Evolutionary conservation across 2,888 invertebrate genomes (phyloP), one percentile per base, ranked within the genome.

Genomic region (Pterostichus madidus): DNA sequence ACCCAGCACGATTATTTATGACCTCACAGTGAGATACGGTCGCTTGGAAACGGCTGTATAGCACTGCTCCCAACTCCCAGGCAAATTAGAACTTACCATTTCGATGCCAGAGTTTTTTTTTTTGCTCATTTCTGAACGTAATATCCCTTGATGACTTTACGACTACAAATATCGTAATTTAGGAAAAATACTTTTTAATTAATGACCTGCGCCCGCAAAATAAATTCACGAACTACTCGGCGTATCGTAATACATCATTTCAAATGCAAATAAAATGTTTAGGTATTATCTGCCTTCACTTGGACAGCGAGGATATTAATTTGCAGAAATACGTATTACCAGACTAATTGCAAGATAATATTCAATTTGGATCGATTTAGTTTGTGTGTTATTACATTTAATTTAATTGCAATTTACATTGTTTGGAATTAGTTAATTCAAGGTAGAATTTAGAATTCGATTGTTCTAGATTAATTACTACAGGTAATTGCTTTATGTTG

Each of bases 1-100:
- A 73, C 73, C 64, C 56, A 52, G 13, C 53, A 13, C 44, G 80
- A 80, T 80, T 80, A 80, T 80, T 80, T 80, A 80, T 80, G 31
- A 31, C 80, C 71, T 15, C 13, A 17, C 15, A 68, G 15, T 68
- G 68, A 49, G 64, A 53, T 39, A 44, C 8, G 31, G 78, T 13
- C 52, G 64, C 61, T 24, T 59, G 68, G 80, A 49, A 80, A 10
- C 49, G 17, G 59, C 39, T 46, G 11, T 24, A 49, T 49, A 17
- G 53, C 76, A 24, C 24, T 32, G 39, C 39, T 39, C 39, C 39
- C n/a, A 68, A 2, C 68, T 35, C 39, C 52, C 11, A 77, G 59
- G 17, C 15, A 77, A 77, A 77, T 77, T 77, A 77, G 24, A 77
- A 77, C 59, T 77, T 77, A 59, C 77, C 77, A 77, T 59, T 77